Percentiles rank a stretch among this genome's conserved stretches.
Evolutionary conservation across 1,140 invertebrate species (phyloP).

Genomic region (Metopolophium dirhodum): DNA sequence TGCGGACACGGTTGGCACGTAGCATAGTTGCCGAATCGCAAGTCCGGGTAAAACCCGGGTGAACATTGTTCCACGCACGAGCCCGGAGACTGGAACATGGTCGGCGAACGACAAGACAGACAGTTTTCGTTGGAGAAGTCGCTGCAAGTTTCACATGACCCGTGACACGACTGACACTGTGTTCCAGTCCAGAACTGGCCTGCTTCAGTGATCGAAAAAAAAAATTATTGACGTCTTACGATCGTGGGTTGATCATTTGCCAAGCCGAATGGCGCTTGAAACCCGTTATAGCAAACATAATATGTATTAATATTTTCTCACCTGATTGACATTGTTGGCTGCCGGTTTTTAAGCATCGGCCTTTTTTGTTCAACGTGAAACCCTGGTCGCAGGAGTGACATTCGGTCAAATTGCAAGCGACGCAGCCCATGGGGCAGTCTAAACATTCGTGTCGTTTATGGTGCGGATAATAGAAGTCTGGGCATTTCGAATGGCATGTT

Average conservation of each 20-base stretch:
- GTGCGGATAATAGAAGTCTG: constrained; percentile 75
- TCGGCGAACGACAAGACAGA: constrained; percentile 71
- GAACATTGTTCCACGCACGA: constrained; percentile 77
- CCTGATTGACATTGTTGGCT: constrained; percentile 71
- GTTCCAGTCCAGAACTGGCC: constrained; percentile 76
- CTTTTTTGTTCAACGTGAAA: constrained; percentile 77
- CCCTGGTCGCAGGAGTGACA: constrained; percentile 74
- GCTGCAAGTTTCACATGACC: constrained; percentile 66
- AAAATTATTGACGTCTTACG: not conserved
- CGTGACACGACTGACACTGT: constrained; percentile 76
- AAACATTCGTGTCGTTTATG: constrained; percentile 78
- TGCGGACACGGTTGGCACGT: constrained; percentile 78
- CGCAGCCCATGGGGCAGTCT: constrained; percentile 75
- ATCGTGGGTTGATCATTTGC: not conserved
- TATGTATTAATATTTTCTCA: constrained; percentile 57
- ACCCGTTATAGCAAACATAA: not conserved
- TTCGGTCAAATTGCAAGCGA: constrained; percentile 70
- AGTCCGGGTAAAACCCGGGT: constrained; percentile 70
- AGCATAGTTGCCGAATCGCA: constrained; percentile 62
- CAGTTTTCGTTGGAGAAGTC: constrained; percentile 65
- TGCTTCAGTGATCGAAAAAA: constrained; percentile 60
- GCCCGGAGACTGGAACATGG: constrained; percentile 70
- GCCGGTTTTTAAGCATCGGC: constrained; percentile 72
- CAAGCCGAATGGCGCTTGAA: too few relatives aligned
- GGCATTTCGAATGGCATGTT: constrained; percentile 68